These are phyloP conservation scores for Drepana arcuata DNA, from an alignment of 1,140 invertebrate species.

Conservation along the genomic window DNA sequence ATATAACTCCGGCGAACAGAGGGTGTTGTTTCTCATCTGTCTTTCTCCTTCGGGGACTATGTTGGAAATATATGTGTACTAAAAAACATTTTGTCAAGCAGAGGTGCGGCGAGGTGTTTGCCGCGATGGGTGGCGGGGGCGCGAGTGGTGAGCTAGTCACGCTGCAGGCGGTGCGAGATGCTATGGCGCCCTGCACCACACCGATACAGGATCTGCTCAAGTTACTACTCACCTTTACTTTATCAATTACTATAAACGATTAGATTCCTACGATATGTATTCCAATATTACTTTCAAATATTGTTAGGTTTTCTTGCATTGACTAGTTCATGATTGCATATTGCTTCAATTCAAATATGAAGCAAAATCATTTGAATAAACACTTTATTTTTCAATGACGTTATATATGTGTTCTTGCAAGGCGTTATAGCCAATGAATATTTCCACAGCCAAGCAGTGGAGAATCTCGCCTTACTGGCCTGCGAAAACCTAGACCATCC, in stretches of 20 bases:
- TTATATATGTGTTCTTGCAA: neutral
- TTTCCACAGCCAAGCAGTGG: conserved; percentile 46
- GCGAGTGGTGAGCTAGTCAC: conserved; percentile 44
- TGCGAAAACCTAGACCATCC: conserved; percentile 52
- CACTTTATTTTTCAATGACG: too few relatives aligned
- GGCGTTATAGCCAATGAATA: neutral
- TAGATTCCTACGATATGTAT: too few relatives aligned
- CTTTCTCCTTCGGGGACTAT: too few relatives aligned
- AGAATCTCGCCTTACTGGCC: conserved; percentile 44
- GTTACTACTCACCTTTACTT: conserved; percentile 21
- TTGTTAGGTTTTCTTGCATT: too few relatives aligned
- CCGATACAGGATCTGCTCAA: conserved; percentile 56
- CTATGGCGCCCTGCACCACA: conserved; percentile 45
- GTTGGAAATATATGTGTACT: too few relatives aligned
- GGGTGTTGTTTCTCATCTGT: too few relatives aligned
- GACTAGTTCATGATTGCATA: too few relatives aligned
- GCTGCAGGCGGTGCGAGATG: conserved; percentile 53
- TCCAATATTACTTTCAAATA: too few relatives aligned
- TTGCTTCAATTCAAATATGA: too few relatives aligned
- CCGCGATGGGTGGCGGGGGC: conserved; percentile 48
- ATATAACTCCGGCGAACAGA: too few relatives aligned
- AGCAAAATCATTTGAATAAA: too few relatives aligned
- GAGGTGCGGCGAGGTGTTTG: conserved; percentile 59
- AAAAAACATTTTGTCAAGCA: conserved; percentile 15
- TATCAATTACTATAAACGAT: too few relatives aligned